Base-by-base conservation (phyloP, 2,113 vertebrate genomes). In the Crotalus horridus region DNA sequence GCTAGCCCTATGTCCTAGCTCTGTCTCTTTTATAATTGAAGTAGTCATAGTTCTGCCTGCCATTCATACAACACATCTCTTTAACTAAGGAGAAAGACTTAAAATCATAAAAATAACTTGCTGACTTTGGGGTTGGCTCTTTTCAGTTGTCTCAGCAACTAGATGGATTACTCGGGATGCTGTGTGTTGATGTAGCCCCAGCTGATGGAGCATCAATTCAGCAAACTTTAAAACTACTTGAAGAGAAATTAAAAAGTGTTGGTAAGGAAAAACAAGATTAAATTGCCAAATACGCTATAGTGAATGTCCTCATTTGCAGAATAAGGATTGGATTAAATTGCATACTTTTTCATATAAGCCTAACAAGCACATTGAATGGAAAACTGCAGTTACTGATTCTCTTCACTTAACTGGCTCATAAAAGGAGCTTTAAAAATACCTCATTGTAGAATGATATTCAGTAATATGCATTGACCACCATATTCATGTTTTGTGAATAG, bases 211-310 rank as follows among this genome's bases (percentile, higher is more conserved):
- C 99, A 92, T 98, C 99, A 69, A 99, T 99, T 97, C 99, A 99
- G 97, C 99, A 99, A 94, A 99, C 99, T 93, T 98, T 99, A 96
- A 99, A 99, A 97, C 98, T 99, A 94, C 97, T 99, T 96, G 99
- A 99, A 98, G 99, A 99, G 97, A 99, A 99, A 95, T 97, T 99
- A 91, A 99, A 99, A 97, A 98, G 98, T 95, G 99, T 99, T 90
- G 99, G 99, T 99, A 97, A 96, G 99, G 95, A 81, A 81, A 81
- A 81, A 81, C 95, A 95, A 94, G 94, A 95, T 92, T 95, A 51
- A 93, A 93, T 92, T 96, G 95, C 91, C 90, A 89, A 48, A 55
- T 0, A 33, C 3, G 23, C 1, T 12, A n/a, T 58, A 59, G 51
- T 91, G 90, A 95, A 94, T 88, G 55, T 26, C 54, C 93, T 92